Base-by-base conservation (phyloP, 2,113 vertebrate genomes). In the Indicator maculatus region DNA sequence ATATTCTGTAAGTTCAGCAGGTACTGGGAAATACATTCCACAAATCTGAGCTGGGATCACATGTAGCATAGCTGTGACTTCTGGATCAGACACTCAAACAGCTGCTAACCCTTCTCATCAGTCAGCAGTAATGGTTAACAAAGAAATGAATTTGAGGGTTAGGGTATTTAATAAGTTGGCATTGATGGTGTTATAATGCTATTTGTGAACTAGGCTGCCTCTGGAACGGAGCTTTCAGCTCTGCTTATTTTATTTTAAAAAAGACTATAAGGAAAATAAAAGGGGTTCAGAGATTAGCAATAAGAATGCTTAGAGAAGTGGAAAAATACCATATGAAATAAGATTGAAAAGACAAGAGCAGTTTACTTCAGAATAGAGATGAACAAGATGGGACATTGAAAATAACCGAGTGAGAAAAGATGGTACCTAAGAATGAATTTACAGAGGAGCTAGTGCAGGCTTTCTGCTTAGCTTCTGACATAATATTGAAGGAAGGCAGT, bases 291-390 rank as follows among this genome's bases (percentile, higher is more conserved):
- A 94, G 64, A 91, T 31, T 52, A 75, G 74, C 63, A 94, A 81
- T 93, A 88, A 71, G 90, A 90, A 94, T 72, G 88, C 72, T 88
- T 96, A 91, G 73, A 88, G 76, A 88, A 86, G 88, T 95, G 92
- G 88, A 93, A 94, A 95, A 95, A 78, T 56, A 93, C 79, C 73
- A 9, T 78, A 73, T 67, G 83, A 92, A 90, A 69, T 93, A 71
- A 90, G 96, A 96, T 90, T 93, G 90, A 92, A 96, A 96, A 95
- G 93, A 94, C 90, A 94, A 76, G 76, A 93, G 41, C 76, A 83
- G 83, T 95, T 96, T 95, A 81, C 83, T 92, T 91, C 61, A 74
- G 69, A 80, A 83, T n/a, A 81, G 74, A 86, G 44, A 89, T 58
- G 77, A 94, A 94, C 81, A 93, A 93, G 95, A 93, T 93, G 77